Evolutionary conservation across 2,888 invertebrate genomes (phyloP).

Genomic region (Drosophila anomalata): DNA sequence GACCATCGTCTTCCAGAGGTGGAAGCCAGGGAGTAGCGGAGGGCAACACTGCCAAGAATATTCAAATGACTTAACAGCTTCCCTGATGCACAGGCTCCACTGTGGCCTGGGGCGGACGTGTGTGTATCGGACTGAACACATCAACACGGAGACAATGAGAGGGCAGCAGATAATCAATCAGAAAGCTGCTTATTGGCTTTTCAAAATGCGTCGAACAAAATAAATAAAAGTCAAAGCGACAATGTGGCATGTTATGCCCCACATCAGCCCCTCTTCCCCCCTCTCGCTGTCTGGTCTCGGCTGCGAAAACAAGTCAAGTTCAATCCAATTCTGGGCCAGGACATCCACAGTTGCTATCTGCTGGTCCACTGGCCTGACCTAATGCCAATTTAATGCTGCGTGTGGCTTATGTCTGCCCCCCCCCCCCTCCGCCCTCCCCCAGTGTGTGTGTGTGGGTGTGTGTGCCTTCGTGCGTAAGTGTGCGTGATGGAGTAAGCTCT

Average conservation of each 20-base stretch:
- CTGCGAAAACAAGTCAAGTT: conserved; percentile 18
- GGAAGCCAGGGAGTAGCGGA: too few relatives aligned
- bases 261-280: not conserved
- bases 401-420: conserved; percentile 47
- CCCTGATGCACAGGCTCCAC: not conserved
- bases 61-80: too few relatives aligned
- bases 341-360: conserved; percentile 13
- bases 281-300: not conserved
- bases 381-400: conserved; percentile 70
- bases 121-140: conserved; percentile 33
- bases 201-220: conserved; percentile 74
- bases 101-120: conserved; percentile 25
- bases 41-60: too few relatives aligned
- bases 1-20: too few relatives aligned
- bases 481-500: conserved; percentile 42
- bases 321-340: conserved; percentile 32
- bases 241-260: conserved; percentile 63
- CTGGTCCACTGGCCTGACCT: conserved; percentile 45
- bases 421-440: not conserved
- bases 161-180: conserved; percentile 73
- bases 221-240: conserved; percentile 75
- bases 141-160: conserved; percentile 36
- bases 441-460: conserved; percentile 8
- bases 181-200: conserved; percentile 77
- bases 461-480: conserved; percentile 12